Evolutionary conservation across 30 jellyfish, hydroid and myxozoan species (phyloP).

Genomic region (Nemopilema nomurai): DNA sequence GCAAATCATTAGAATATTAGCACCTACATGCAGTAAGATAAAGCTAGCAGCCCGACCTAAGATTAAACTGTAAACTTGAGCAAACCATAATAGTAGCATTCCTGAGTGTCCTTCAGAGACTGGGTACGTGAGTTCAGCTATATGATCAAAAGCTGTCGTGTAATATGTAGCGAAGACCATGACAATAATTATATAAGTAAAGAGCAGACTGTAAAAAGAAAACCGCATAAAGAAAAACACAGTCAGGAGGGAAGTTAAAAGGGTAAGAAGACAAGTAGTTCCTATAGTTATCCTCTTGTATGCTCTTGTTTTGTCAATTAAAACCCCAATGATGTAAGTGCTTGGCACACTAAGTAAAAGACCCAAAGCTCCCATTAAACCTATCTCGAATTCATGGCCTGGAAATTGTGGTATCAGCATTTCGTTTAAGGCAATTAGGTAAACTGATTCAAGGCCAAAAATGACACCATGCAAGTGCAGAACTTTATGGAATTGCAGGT

Average conservation of each 20-base stretch:
- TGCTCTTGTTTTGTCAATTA: constrained; percentile 7
- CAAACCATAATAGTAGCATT: neutral
- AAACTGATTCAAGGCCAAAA: neutral
- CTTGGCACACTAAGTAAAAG: neutral
- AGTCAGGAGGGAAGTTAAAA: neutral
- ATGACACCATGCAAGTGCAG: constrained; percentile 7
- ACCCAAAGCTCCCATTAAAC: constrained; percentile 3
- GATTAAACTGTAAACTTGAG: neutral
- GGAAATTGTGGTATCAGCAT: neutral
- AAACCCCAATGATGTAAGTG: neutral
- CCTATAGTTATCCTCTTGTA: neutral
- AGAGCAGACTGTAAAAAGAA: neutral
- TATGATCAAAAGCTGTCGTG: constrained; percentile 12
- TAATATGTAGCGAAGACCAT: neutral
- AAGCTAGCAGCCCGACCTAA: neutral
- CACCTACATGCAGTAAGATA: neutral
- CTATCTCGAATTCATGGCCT: neutral
- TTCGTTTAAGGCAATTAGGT: neutral
- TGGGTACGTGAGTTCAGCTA: constrained; percentile 8
- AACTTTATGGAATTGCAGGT: neutral
- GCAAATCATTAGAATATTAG: neutral
- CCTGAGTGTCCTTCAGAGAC: constrained; percentile 3
- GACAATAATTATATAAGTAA: neutral
- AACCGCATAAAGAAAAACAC: neutral
- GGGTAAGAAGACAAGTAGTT: neutral